Percentiles rank a stretch among this genome's conserved stretches.
Evolutionary conservation across 1,140 invertebrate genomes (phyloP).

Genomic region (Drosophila busckii): DNA sequence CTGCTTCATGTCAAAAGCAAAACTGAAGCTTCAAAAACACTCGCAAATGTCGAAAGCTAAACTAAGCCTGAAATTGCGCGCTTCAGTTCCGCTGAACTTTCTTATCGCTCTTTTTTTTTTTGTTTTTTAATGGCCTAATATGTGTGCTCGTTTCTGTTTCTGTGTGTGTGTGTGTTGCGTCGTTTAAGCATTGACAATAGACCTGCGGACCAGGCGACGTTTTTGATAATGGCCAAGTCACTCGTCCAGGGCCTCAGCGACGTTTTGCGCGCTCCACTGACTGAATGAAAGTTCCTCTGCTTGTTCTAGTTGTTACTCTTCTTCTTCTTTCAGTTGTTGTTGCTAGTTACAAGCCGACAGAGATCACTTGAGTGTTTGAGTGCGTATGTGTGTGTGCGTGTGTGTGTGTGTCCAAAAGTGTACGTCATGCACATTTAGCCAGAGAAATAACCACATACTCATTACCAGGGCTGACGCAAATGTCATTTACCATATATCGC

Average conservation of each 20-base stretch:
- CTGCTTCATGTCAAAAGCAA: slow-evolving; percentile 1
- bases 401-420: slow-evolving; percentile 61
- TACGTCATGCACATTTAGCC: slow-evolving; percentile 71
- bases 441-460: slow-evolving; percentile 5
- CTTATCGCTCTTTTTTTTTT: slow-evolving; percentile 74
- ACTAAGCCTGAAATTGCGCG: slow-evolving; percentile 74
- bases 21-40: background rate
- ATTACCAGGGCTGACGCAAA: no score
- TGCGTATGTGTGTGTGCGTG: background rate
- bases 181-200: slow-evolving; percentile 46
- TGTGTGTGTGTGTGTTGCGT: slow-evolving; percentile 18
- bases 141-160: slow-evolving; percentile 42
- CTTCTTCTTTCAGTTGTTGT: slow-evolving; percentile 33
- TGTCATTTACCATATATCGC: no score
- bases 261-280: slow-evolving; percentile 64
- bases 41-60: slow-evolving; percentile 39
- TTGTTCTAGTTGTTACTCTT: slow-evolving; percentile 11
- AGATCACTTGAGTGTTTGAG: slow-evolving; percentile 29
- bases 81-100: slow-evolving; percentile 76
- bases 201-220: slow-evolving; percentile 40
- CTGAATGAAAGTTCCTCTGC: slow-evolving; percentile 46
- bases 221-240: slow-evolving; percentile 52
- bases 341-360: slow-evolving; percentile 47
- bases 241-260: slow-evolving; percentile 16
- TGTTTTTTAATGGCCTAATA: slow-evolving; percentile 74